Evolutionary conservation across 2,113 vertebrate species (phyloP).

Genomic region (Aythya baeri): DNA sequence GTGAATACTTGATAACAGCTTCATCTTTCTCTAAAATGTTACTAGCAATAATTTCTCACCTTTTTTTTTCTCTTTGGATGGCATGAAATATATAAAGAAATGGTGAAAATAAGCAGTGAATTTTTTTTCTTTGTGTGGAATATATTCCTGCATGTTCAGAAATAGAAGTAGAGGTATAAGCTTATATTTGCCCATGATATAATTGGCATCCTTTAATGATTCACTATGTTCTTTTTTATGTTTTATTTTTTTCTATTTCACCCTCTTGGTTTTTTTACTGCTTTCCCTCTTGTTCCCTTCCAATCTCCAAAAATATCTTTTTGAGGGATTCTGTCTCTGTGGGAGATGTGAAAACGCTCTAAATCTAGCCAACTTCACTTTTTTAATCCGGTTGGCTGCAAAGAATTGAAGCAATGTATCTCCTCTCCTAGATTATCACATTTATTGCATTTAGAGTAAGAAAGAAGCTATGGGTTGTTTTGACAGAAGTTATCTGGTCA

Average conservation of each 20-base stretch:
- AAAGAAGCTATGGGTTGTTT: background rate
- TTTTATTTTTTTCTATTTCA: background rate
- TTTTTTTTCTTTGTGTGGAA: background rate
- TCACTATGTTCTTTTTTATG: background rate
- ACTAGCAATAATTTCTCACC: background rate
- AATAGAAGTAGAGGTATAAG: background rate
- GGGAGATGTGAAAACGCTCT: background rate
- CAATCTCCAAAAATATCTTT: background rate
- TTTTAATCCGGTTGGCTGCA: background rate
- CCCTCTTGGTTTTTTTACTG: rapidly evolving
- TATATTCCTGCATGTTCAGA: background rate
- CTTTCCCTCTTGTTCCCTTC: background rate
- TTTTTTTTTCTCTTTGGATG: background rate
- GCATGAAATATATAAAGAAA: background rate
- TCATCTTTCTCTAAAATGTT: background rate
- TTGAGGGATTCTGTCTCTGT: background rate
- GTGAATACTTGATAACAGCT: background rate
- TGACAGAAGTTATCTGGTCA: background rate
- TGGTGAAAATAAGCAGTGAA: background rate
- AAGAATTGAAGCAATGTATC: background rate
- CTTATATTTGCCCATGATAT: background rate
- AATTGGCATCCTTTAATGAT: background rate
- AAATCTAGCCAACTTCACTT: rapidly evolving
- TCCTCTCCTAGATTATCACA: background rate
- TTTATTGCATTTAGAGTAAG: background rate